phyloP scores from a whole-genome alignment of 2,797 vertebrate species.

The Micropoecilia bifurca region DNA sequence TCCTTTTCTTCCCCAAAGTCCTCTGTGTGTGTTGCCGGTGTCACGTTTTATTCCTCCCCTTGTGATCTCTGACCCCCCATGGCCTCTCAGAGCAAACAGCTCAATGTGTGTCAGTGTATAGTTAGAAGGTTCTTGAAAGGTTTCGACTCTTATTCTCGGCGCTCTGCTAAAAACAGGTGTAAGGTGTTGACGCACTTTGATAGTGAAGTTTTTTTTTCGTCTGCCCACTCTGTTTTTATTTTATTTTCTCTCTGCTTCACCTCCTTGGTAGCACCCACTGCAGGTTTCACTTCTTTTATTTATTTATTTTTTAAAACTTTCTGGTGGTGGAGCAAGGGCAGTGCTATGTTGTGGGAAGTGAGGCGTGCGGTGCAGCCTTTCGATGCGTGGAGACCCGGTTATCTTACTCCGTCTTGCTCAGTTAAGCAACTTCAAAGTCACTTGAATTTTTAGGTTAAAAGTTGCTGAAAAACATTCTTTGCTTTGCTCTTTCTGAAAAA shows the following conservation, averaged over 20 bases:
- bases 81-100: constrained; percentile 43
- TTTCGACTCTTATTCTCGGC: background rate
- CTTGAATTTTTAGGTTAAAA: constrained; percentile 25
- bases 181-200: background rate
- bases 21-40: constrained; percentile 21
- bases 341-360: constrained; percentile 56
- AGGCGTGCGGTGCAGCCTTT: constrained; percentile 39
- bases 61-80: constrained; percentile 42
- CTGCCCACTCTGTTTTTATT: background rate
- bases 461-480: background rate
- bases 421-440: constrained; percentile 61
- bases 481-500: background rate
- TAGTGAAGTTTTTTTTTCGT: background rate
- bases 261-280: background rate
- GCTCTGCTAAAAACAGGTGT: background rate
- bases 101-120: constrained; percentile 13
- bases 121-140: constrained; percentile 4
- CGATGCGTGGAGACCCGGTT: constrained; percentile 32
- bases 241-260: background rate
- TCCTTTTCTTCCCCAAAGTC: background rate
- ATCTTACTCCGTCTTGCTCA: constrained; percentile 48
- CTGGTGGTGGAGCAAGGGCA: constrained; percentile 42
- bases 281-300: constrained; percentile 4
- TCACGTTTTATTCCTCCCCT: background rate
- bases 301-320: constrained; percentile 36